phyloP scores from a whole-genome alignment of 2,797 vertebrate species.

The Karalla daura region DNA sequence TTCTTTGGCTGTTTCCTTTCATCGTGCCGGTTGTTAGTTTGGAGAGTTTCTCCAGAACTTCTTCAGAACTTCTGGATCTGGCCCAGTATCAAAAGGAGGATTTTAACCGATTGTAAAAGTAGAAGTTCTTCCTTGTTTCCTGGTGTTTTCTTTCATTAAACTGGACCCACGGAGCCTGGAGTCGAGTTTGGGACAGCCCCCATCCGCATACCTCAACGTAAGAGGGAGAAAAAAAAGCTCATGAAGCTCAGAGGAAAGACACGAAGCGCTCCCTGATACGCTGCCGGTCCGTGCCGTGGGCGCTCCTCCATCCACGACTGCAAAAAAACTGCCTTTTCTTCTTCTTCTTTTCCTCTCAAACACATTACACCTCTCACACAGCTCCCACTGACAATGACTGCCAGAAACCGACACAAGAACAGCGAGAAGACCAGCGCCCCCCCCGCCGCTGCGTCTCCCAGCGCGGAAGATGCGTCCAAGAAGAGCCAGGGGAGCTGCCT shows the following conservation, averaged over 20 bases:
- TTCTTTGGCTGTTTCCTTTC: too few species aligned
- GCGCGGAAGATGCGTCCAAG: constrained; percentile 74
- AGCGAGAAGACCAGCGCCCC: constrained; percentile 66
- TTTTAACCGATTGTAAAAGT: neutral
- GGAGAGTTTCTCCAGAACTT: too few species aligned
- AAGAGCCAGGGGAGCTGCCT: constrained; percentile 63
- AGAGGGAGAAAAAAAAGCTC: too few species aligned
- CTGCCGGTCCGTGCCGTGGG: constrained; percentile 56
- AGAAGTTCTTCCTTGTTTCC: constrained; percentile 22
- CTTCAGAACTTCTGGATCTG: too few species aligned
- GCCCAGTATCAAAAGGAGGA: too few species aligned
- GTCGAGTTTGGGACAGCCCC: constrained; percentile 64
- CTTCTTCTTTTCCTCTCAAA: neutral
- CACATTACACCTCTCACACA: neutral
- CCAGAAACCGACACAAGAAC: constrained; percentile 79
- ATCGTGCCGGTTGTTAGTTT: too few species aligned
- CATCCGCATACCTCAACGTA: constrained; percentile 76
- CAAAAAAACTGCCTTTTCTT: constrained; percentile 43
- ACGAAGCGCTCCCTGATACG: constrained; percentile 84
- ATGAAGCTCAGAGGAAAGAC: constrained; percentile 66
- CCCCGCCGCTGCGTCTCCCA: too few species aligned
- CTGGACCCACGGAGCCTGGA: constrained; percentile 14
- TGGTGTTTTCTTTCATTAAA: constrained; percentile 13
- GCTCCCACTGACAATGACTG: constrained; percentile 65
- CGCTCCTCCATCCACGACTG: constrained; percentile 67